Conservation (phyloP, 2,888 invertebrate species). For the Achlya flavicornis region DNA sequence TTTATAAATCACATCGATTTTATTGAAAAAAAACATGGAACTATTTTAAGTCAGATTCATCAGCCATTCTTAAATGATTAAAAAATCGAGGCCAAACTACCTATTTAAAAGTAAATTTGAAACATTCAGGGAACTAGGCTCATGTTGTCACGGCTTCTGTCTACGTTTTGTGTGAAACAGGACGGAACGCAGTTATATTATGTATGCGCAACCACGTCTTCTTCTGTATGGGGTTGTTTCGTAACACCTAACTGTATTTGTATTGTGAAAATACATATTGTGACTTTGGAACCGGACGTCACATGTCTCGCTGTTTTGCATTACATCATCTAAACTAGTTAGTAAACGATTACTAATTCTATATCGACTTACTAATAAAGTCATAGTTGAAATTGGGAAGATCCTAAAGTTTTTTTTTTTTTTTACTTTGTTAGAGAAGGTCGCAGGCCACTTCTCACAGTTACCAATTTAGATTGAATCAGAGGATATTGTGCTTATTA, state of each 20-base stretch:
- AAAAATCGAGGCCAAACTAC: slow-evolving; percentile 1
- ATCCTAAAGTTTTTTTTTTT: neutral
- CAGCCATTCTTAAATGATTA: neutral
- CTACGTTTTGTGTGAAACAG: slow-evolving; percentile 42
- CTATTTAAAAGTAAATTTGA: slow-evolving; percentile 1
- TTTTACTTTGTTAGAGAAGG: too few species aligned
- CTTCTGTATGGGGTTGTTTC: slow-evolving; percentile 18
- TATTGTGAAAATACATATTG: slow-evolving; percentile 24
- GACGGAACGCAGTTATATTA: slow-evolving; percentile 37
- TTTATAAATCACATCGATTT: too few species aligned
- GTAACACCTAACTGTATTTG: slow-evolving; percentile 25
- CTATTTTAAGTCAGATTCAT: too few species aligned
- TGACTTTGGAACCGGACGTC: slow-evolving; percentile 29
- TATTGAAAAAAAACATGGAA: too few species aligned
- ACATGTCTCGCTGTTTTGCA: slow-evolving; percentile 8
- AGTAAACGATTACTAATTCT: neutral
- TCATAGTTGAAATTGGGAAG: neutral
- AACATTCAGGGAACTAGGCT: slow-evolving; percentile 29
- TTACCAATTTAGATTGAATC: too few species aligned
- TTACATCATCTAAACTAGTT: neutral
- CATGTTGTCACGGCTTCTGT: slow-evolving; percentile 25
- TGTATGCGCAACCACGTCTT: slow-evolving; percentile 25
- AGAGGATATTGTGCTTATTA: too few species aligned
- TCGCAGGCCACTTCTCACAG: too few species aligned
- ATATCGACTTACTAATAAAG: neutral